These are phyloP conservation scores for Poecilia latipinna DNA, from an alignment of 2,113 vertebrate genomes.

Conservation along the genomic window DNA sequence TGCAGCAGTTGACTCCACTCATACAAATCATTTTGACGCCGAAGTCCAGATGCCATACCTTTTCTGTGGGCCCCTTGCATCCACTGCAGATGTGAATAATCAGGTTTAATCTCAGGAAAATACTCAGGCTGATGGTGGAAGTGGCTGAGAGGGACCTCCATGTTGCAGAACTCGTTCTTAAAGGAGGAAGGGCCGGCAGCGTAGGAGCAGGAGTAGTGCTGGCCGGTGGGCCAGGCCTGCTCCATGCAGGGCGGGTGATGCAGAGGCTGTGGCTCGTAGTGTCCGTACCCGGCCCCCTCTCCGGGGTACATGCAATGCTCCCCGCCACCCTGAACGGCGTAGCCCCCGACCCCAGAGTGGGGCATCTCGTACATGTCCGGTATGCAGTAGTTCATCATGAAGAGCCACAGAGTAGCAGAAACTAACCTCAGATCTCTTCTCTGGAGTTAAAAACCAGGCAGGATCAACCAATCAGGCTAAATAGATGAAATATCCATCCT, in stretches of 20 bases:
- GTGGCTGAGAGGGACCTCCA: conserved; percentile 90
- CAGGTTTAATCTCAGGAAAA: conserved; percentile 88
- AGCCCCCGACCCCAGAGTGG: conserved; percentile 82
- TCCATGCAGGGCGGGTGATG: conserved; percentile 91
- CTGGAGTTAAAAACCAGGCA: not conserved
- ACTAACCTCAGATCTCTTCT: not conserved
- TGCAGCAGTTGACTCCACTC: not conserved
- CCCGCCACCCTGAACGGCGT: conserved; percentile 81
- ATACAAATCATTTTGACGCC: not conserved
- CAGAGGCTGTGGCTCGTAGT: conserved; percentile 86
- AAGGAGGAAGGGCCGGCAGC: conserved; percentile 82
- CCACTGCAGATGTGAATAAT: conserved; percentile 91
- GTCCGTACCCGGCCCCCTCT: conserved; percentile 85
- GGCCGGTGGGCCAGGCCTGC: conserved; percentile 89
- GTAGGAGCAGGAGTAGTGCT: conserved; percentile 89
- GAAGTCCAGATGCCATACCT: conserved; percentile 82
- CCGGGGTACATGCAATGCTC: conserved; percentile 89
- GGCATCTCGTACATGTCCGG: conserved; percentile 89
- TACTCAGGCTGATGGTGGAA: conserved; percentile 88
- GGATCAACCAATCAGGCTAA: not conserved
- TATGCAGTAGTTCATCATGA: conserved; percentile 91
- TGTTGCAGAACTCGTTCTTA: conserved; percentile 89
- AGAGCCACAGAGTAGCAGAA: conserved; percentile 32
- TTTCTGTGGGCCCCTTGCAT: conserved; percentile 88
- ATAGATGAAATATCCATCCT: not conserved